These are phyloP conservation scores for Enteromius paludinosus DNA, from an alignment of 2,797 vertebrate species.

Conservation along the genomic window DNA sequence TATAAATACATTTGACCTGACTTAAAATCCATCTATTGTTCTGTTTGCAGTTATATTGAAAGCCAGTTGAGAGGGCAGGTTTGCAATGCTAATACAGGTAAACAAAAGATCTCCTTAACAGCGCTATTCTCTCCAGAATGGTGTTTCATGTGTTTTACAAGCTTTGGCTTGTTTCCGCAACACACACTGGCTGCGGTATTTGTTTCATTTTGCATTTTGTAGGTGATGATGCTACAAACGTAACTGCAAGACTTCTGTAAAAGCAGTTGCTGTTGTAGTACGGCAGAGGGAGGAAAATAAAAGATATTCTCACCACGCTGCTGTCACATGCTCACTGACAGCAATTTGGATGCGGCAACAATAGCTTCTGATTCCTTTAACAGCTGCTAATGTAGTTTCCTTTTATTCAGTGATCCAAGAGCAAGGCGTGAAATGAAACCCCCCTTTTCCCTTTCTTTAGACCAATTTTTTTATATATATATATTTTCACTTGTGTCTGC, in stretches of 20 bases:
- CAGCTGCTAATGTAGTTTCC: slow-evolving; percentile 55
- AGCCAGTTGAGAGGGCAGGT: slow-evolving; percentile 3
- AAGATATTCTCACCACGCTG: slow-evolving; percentile 55
- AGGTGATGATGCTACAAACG: slow-evolving; percentile 59
- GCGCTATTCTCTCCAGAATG: slow-evolving; percentile 67
- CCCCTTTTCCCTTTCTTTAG: slow-evolving; percentile 44
- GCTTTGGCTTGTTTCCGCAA: slow-evolving; percentile 68
- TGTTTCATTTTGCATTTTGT: slow-evolving; percentile 67
- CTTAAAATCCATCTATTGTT: slow-evolving; percentile 10
- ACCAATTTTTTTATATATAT: slow-evolving; percentile 17
- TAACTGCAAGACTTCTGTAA: slow-evolving; percentile 58
- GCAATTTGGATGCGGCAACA: slow-evolving; percentile 55
- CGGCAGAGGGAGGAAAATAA: slow-evolving; percentile 60
- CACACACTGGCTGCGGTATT: slow-evolving; percentile 59
- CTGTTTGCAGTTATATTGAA: not conserved
- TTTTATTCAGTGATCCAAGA: slow-evolving; percentile 47
- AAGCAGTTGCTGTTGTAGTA: slow-evolving; percentile 61
- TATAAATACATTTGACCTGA: slow-evolving; percentile 15
- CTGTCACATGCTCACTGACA: slow-evolving; percentile 62
- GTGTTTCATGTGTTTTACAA: slow-evolving; percentile 57
- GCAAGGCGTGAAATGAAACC: slow-evolving; percentile 54
- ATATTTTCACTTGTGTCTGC: slow-evolving; percentile 70
- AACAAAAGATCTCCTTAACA: slow-evolving; percentile 60
- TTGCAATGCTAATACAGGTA: slow-evolving; percentile 51
- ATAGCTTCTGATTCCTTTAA: slow-evolving; percentile 55